Evolutionary conservation across 2,113 vertebrate species (phyloP).

Genomic region (Melospiza georgiana): DNA sequence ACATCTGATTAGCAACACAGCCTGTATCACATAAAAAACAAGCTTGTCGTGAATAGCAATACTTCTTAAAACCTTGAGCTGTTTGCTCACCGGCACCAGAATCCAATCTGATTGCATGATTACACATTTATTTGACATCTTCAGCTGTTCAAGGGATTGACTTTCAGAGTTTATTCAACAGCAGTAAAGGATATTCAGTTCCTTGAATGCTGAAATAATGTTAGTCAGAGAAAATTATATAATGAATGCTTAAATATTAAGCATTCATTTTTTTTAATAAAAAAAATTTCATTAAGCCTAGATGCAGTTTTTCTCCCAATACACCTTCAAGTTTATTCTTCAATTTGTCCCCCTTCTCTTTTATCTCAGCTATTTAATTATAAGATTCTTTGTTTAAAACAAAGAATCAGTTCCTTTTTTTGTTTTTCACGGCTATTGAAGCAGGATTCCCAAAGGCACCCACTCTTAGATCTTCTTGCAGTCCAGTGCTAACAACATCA

Average conservation of each 20-base stretch:
- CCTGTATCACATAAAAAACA: constrained; percentile 23
- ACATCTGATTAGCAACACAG: constrained; percentile 55
- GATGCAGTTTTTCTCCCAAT: background rate
- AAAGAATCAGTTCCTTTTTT: background rate
- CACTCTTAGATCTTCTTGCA: background rate
- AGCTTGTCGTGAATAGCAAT: background rate
- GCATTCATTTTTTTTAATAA: too few species aligned
- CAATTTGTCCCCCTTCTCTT: background rate
- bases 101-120: constrained; percentile 22
- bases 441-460: background rate
- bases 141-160: constrained; percentile 18
- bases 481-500: background rate
- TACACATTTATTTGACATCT: constrained; percentile 24
- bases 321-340: background rate
- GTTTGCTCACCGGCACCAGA: constrained; percentile 12
- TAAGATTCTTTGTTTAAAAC: background rate
- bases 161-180: background rate
- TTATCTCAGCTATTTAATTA: background rate
- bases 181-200: background rate
- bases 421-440: background rate
- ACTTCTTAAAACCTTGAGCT: constrained; percentile 48
- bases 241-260: background rate
- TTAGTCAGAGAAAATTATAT: background rate
- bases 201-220: background rate
- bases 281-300: background rate